These are phyloP conservation scores for Charadrius vociferus DNA, from an alignment of 2,113 vertebrate genomes.

Conservation along the genomic window DNA sequence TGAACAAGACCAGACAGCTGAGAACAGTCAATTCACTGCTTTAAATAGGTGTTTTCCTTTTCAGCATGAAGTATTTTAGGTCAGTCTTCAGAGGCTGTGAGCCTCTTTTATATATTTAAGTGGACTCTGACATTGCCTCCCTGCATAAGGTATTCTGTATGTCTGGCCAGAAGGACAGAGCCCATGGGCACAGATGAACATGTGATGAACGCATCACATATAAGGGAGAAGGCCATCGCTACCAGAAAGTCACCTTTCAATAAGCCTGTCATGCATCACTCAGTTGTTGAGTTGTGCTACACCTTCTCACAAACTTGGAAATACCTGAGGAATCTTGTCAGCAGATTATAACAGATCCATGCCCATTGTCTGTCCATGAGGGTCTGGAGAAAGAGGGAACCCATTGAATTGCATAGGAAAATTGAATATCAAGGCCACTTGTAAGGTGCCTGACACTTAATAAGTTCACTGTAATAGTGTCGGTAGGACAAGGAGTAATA, in stretches of 20 bases:
- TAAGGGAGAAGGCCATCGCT: background rate
- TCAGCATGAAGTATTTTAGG: background rate
- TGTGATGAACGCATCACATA: background rate
- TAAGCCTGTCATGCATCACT: background rate
- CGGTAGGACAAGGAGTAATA: background rate
- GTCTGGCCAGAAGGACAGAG: background rate
- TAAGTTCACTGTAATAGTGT: background rate
- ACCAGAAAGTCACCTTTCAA: background rate
- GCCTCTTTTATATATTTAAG: background rate
- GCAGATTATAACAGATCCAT: background rate
- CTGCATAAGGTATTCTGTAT: background rate
- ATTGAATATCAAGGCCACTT: background rate
- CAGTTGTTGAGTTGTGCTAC: background rate
- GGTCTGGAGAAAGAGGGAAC: background rate
- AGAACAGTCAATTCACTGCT: background rate
- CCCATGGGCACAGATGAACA: accelerated
- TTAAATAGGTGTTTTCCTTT: background rate
- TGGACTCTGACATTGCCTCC: background rate
- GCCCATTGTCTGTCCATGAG: background rate
- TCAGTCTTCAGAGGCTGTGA: background rate
- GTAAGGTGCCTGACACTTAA: background rate
- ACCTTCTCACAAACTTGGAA: background rate
- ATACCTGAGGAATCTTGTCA: background rate
- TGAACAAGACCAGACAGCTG: background rate
- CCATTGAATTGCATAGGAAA: background rate